Conservation (phyloP, 2,797 vertebrate species). For the Trematomus bernacchii region DNA sequence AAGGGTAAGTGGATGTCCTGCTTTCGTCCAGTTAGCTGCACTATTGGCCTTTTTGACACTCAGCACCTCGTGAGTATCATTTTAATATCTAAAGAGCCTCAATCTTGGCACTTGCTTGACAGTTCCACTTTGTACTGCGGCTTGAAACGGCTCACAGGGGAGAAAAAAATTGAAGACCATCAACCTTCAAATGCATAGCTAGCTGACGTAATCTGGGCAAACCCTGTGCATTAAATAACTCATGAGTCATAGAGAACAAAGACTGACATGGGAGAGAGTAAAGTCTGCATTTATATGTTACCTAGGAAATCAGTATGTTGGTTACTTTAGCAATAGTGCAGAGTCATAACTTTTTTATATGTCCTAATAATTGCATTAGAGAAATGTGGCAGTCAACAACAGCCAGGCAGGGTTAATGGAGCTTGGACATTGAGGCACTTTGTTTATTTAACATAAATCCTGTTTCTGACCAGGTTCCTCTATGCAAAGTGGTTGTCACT, state of each 20-base stretch:
- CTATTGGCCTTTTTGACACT: constrained; percentile 1
- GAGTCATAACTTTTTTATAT: neutral
- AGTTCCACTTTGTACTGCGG: constrained; percentile 19
- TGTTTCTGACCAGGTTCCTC: constrained; percentile 25
- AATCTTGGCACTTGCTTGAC: neutral
- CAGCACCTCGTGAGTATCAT: neutral
- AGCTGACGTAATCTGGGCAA: constrained; percentile 11
- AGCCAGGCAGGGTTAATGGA: neutral
- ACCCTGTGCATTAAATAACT: constrained; percentile 28
- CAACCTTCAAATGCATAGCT: constrained; percentile 11
- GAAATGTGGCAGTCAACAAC: neutral
- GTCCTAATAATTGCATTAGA: neutral
- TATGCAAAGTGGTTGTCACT: constrained; percentile 48
- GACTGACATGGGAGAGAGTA: constrained; percentile 21
- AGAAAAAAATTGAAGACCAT: neutral
- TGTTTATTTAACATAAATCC: constrained; percentile 41
- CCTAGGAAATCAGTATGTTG: neutral
- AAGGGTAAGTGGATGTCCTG: neutral
- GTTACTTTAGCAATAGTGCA: neutral
- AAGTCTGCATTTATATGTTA: constrained; percentile 40
- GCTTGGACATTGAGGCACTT: constrained; percentile 33
- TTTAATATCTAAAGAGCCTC: constrained; percentile 1
- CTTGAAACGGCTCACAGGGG: neutral
- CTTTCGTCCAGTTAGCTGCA: neutral
- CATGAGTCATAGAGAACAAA: constrained; percentile 46